These are phyloP conservation scores for Neodiprion pinetum DNA, from an alignment of 1,140 invertebrate species.

Conservation along the genomic window DNA sequence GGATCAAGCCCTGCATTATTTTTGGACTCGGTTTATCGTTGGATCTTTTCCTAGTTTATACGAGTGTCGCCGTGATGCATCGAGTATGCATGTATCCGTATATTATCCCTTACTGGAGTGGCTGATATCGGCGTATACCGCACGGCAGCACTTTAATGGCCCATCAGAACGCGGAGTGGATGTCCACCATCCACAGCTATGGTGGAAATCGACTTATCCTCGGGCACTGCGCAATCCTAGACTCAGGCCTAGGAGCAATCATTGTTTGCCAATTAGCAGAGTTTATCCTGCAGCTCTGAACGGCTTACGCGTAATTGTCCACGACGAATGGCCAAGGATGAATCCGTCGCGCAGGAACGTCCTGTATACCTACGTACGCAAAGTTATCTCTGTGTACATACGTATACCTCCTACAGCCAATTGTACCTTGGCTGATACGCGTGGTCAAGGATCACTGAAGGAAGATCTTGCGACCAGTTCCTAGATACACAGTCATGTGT, in stretches of 20 bases:
- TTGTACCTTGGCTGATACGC: slow-evolving; percentile 17
- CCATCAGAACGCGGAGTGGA: background rate
- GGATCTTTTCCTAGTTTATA: too few species aligned
- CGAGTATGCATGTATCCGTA: too few species aligned
- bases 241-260: background rate
- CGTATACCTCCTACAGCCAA: slow-evolving; percentile 37
- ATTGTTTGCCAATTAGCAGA: slow-evolving; percentile 7
- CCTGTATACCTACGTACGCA: too few species aligned
- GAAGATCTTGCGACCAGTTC: too few species aligned
- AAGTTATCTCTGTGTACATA: slow-evolving; percentile 19
- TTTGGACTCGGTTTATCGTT: too few species aligned
- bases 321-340: background rate
- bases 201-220: slow-evolving; percentile 4
- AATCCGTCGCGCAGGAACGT: background rate
- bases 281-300: background rate
- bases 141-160: background rate
- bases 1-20: too few species aligned
- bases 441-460: too few species aligned
- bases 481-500: too few species aligned
- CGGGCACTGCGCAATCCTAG: background rate
- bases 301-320: background rate
- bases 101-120: too few species aligned
- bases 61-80: too few species aligned
- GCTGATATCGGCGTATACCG: background rate
- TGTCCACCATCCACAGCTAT: background rate